Evolutionary conservation across 1,140 invertebrate species (phyloP), one percentile per base, ranked within the genome.

Genomic region (Caerostris extrusa): DNA sequence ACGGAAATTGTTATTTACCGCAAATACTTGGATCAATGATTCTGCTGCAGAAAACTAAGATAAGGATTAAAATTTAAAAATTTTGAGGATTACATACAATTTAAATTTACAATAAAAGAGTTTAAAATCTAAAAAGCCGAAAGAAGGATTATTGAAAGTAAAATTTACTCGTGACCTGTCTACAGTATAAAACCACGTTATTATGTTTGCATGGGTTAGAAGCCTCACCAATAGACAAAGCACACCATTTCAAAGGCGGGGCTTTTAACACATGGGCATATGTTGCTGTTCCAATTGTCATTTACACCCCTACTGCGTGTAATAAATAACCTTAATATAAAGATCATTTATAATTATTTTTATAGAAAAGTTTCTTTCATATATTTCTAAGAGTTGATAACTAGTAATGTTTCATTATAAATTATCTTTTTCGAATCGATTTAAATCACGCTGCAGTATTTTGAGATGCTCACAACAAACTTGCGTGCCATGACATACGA

Each of bases 11-110:
- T 93, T 93, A 57, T 93, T 93, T 93, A 81, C 92, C 57, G 85
- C 92, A 81, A 93, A 93, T 93, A 89, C 67, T 85, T 93, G 85
- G 92, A 93, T 93, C 92, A 93, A 93, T 93, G 92, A 58, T 82
- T 71, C 67, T 64, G 57, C 53, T 81, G 83, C 61, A 56, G 57
- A 60, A 71, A 90, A 71, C 4, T 85, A 55, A 56, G 55, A 83
- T 83, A 83, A 83, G 14, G 55, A 83, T 77, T 53, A 50, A 77
- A 34, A 77, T 77, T 50, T 50, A 8, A 5, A 14, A 53, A 77
- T 50, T 77, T 77, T 53, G 12, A 50, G 10, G 8, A 77, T 50
- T 10, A 3, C 12, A 12, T 53, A 12, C 12, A 53, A 17, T 56
- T 83, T 8, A 34, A 57, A 56, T 56, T 83, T 19, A 14, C 6